Base-by-base conservation (phyloP, 2,888 invertebrate genomes). In the Limnephilus lunatus region DNA sequence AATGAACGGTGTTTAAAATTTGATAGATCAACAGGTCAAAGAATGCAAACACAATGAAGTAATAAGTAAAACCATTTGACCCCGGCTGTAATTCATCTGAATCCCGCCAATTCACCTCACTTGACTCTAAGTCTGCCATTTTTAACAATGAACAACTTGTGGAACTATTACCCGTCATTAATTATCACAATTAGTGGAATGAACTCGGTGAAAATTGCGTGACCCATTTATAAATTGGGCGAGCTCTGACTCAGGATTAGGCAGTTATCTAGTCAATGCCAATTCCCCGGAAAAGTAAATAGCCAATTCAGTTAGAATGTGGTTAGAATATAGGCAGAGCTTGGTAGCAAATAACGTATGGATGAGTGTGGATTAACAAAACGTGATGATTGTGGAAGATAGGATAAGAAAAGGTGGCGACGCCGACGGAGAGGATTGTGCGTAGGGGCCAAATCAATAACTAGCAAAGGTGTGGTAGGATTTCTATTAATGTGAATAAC, bases 31-130 rank as follows among this genome's bases (percentile, higher is more conserved):
- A 68, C 25, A 9, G 68, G 68, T 25, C 68, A 68, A 68, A 68
- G 68, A 82, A 39, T 81, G 30, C 89, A 81, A 82, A 82, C 44
- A 81, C 81, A 81, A 90, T 90, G 90, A 68, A 68, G 9, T 25
- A 68, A 68, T 68, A 31, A 48, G 44, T 31, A 44, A 53, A 44
- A 68, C 30, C 68, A 53, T 85, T 90, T 90, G 85, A 90, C 90
- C 90, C 30, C 90, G n/a, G 86, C 88, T 89, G 31, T 81, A 82
- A 35, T 91, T n/a, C 80, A 80, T 85, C 82, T 19, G 85, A 91
- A 90, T 90, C 68, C 83, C 68, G 88, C 81, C 90, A 92, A 92
- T 92, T 92, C 92, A 92, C 92, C 92, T 92, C 92, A 92, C 92
- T 92, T 92, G 91, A 92, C 92, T 91, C 81, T 68, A 31, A 30